phyloP scores from a whole-genome alignment of 2,888 invertebrate species.

The Alloscopus bannaensis region DNA sequence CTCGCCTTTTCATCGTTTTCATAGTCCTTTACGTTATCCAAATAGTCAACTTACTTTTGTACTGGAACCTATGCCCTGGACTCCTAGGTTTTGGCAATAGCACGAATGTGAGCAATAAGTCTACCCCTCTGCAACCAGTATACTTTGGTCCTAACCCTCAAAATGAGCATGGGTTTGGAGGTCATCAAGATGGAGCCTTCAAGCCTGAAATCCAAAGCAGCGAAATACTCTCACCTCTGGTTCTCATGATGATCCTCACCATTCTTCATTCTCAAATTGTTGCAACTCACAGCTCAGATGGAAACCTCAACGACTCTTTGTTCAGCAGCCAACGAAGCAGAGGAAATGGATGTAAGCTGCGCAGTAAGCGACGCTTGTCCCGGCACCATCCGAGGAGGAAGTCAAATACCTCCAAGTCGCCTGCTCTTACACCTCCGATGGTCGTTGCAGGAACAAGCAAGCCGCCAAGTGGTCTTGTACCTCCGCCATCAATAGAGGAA shows the following conservation, averaged over 20 bases:
- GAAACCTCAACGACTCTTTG: conserved; percentile 29
- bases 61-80: conserved; percentile 74
- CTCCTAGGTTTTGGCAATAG: conserved; percentile 71
- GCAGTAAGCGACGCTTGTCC: conserved; percentile 53
- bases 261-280: conserved; percentile 89
- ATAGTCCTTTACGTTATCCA: conserved; percentile 88
- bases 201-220: conserved; percentile 70
- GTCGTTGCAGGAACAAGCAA: conserved; percentile 23
- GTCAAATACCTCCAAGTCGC: conserved; percentile 19
- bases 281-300: conserved; percentile 79
- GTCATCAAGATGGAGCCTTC: conserved; percentile 19
- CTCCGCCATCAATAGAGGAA: not conserved
- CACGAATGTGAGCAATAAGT: conserved; percentile 36
- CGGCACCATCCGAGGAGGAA: conserved; percentile 55
- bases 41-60: conserved; percentile 80
- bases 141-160: conserved; percentile 47
- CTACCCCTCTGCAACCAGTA: conserved; percentile 18
- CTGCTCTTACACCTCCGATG: conserved; percentile 39
- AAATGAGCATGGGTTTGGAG: conserved; percentile 5
- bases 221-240: conserved; percentile 84
- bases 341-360: conserved; percentile 35
- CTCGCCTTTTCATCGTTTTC: conserved; percentile 82
- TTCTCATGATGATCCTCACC: conserved; percentile 85
- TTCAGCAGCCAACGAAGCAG: conserved; percentile 28
- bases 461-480: not conserved